Evolutionary conservation across 1,140 invertebrate genomes (phyloP), one percentile per base, ranked within the genome.

Genomic region (Lutraria rhynchaena): DNA sequence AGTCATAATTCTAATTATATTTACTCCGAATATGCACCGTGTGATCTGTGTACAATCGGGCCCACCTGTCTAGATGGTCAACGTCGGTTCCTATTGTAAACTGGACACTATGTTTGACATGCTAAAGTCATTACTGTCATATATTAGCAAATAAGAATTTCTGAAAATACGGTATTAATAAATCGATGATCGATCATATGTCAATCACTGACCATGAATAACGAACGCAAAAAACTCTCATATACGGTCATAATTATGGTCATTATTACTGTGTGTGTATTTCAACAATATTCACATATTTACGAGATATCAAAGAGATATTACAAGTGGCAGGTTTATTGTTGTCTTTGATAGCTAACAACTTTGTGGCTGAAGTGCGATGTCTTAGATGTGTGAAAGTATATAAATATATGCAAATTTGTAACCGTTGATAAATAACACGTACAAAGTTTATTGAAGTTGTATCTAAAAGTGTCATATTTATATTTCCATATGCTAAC

Each of bases 181-280:
- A 71, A 71, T 71, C 69, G 69, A 71, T 57, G 69, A 71, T 71
- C 46, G 51, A 71, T 71, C 49, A 71, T n/a, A 7, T 71, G 69
- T 55, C 69, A 53, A 35, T 53, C 49, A 67, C 7, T 31, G 9
- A 27, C 29, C 29, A 51, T 71, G 46, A 71, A 71, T 71, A 55
- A 41, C 69, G 46, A 46, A 71, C 49, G n/a, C 63, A 49, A 67
- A 49, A 41, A 41, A 7, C 29, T 67, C 13, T 31, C 63, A 19
- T 46, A 4, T 49, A 24, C 49, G 19, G 1, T 24, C 22, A 17
- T 57, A 35, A 61, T 33, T 13, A 67, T 46, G 15, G 15, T 41
- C 5, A 15, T 41, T 41, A 41, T 41, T 41, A 41, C 37, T 41
- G 15, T 41, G 37, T 41, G 37, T 41, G 37, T 41, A 41, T 41